Evolutionary conservation across 2,888 invertebrate species (phyloP), one percentile per base, ranked within the genome.

Genomic region (Coremacera marginata): DNA sequence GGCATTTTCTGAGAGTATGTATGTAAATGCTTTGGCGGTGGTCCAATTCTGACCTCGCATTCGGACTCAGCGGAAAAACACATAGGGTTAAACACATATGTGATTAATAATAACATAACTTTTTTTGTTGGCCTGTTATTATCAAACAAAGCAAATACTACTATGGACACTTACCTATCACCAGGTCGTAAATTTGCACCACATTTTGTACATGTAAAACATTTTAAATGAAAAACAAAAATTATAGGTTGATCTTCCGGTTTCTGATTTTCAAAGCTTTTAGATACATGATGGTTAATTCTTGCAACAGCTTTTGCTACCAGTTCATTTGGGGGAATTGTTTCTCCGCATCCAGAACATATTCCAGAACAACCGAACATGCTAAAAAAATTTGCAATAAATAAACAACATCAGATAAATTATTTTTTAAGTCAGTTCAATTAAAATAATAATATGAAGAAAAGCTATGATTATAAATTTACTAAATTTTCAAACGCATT

Each of bases 131-230:
- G 44, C 14, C 44, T 44, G 37, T 37, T 37, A 37, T 44, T 2
- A 1, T 44, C 11, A 14, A 44, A 44, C 44, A 63, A 16, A 63
- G 16, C 31, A 34, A 63, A 62, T 62, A 62, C 52, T 5, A 1
- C 3, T 8, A 9, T 52, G 52, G 11, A 63, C 31, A 37, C 89
- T 90, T 88, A 94, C 93, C 96, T 94, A 93, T 98, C 97, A 86
- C 98, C 98, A 86, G 96, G 94, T 90, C 95, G 93, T 86, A 98
- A 94, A 90, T 94, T 95, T 86, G 94, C 93, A 86, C 95, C 94
- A 90, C 98, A 98, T 90, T 97, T 96, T 90, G 95, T 96, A 92
- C 98, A 98, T 84, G 95, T 94, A 92, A 98, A 98, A 91, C 97
- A 98, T 91, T 96, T 96, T 91, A 97, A 93, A 92, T 98, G 98